Conservation (phyloP, 2,113 vertebrate species). For the Eonycteris spelaea region DNA sequence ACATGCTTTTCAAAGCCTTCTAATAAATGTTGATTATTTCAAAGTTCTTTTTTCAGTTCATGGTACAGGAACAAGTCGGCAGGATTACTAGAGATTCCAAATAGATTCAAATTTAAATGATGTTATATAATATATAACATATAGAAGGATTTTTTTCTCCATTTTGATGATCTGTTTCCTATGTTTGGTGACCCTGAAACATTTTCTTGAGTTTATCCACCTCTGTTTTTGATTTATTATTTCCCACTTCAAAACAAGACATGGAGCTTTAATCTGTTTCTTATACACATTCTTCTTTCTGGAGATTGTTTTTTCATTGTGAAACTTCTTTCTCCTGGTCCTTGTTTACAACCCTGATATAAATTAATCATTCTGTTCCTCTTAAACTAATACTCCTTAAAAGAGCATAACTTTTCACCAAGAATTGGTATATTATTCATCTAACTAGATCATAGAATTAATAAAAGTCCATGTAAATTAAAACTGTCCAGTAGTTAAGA, state of each 20-base stretch:
- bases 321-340: background rate
- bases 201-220: background rate
- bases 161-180: background rate
- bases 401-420: background rate
- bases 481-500: background rate
- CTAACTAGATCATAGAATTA: background rate
- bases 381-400: background rate
- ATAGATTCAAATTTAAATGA: background rate
- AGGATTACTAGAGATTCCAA: background rate
- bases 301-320: background rate
- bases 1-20: background rate
- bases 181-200: background rate
- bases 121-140: background rate
- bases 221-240: background rate
- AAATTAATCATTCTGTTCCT: background rate
- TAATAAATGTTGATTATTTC: constrained; percentile 40
- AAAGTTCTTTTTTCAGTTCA: background rate
- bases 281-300: background rate
- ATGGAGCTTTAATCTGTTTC: background rate
- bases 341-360: background rate
- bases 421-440: background rate
- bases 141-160: background rate
- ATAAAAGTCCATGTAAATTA: background rate
- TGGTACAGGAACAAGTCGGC: background rate
- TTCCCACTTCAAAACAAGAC: constrained; percentile 1